A percentile compares a stretch with the other conserved stretches of the same genome.
These are phyloP conservation scores for Hylomyscus alleni DNA, from an alignment of 2,797 vertebrate genomes.

Conservation along the genomic window DNA sequence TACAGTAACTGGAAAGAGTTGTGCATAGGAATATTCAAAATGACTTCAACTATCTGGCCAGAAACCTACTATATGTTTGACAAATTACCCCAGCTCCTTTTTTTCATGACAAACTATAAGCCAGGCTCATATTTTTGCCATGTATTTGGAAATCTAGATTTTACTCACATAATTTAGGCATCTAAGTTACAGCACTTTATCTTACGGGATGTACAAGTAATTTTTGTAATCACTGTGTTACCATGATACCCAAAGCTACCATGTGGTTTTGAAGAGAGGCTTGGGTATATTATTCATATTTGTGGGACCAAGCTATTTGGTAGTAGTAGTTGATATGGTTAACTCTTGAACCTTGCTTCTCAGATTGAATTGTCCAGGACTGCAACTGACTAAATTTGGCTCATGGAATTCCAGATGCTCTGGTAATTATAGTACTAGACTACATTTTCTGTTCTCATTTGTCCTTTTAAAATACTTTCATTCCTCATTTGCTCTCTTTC, in stretches of 20 bases:
- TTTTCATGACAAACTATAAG: constrained; percentile 37
- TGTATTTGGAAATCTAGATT: constrained; percentile 44
- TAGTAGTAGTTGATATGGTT: constrained; percentile 65
- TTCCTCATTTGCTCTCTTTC: constrained; percentile 81
- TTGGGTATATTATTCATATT: constrained; percentile 36
- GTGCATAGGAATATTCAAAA: constrained; percentile 29
- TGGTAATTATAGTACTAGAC: constrained; percentile 78
- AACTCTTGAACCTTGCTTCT: constrained; percentile 73
- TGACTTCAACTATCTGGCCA: constrained; percentile 16
- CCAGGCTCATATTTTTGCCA: constrained; percentile 29
- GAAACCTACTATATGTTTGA: constrained; percentile 10
- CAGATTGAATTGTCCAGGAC: constrained; percentile 68
- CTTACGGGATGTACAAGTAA: constrained; percentile 44
- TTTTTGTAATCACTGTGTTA: background rate
- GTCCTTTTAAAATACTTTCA: constrained; percentile 80
- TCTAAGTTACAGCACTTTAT: background rate
- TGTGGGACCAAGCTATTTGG: constrained; percentile 54
- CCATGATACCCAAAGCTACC: constrained; percentile 35
- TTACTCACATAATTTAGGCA: constrained; percentile 40
- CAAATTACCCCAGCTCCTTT: constrained; percentile 6
- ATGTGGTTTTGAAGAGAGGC: background rate
- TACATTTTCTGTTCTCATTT: constrained; percentile 77
- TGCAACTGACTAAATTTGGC: constrained; percentile 70
- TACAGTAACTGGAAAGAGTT: background rate
- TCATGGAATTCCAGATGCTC: constrained; percentile 77